A percentile compares a stretch with the other conserved stretches of the same genome.
Evolutionary conservation across 2,888 invertebrate genomes (phyloP).

Genomic region (Conomelus anceps): DNA sequence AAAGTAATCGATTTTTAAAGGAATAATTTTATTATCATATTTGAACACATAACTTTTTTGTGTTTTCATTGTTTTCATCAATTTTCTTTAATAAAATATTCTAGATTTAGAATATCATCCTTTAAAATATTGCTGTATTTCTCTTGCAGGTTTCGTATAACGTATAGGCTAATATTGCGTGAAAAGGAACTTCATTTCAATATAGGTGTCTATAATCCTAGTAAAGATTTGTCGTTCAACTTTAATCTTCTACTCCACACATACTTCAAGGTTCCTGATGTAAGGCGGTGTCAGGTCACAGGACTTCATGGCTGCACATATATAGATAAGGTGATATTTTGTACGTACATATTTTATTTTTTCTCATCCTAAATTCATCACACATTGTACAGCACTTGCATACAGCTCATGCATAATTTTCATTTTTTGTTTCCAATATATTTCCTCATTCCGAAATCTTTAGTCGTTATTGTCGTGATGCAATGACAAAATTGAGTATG

Average conservation of each 20-base stretch:
- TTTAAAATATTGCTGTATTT: neutral
- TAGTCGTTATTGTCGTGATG: neutral
- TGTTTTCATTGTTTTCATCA: no score
- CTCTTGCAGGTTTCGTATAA: slow-evolving; percentile 69
- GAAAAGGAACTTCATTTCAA: slow-evolving; percentile 90
- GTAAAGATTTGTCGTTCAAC: slow-evolving; percentile 81
- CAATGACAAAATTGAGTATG: neutral
- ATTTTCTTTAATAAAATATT: no score
- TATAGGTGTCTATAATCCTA: slow-evolving; percentile 89
- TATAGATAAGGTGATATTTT: slow-evolving; percentile 66
- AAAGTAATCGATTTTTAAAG: no score
- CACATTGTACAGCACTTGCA: neutral
- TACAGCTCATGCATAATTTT: neutral
- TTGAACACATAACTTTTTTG: no score
- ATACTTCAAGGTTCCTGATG: slow-evolving; percentile 93
- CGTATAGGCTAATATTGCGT: slow-evolving; percentile 83
- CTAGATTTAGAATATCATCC: no score
- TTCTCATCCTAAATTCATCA: slow-evolving; percentile 1
- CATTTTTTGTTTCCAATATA: neutral
- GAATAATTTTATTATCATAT: no score
- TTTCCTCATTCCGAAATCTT: neutral
- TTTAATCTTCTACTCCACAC: slow-evolving; percentile 92
- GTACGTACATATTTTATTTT: slow-evolving; percentile 6
- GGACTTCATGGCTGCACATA: slow-evolving; percentile 87
- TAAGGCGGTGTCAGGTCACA: slow-evolving; percentile 82